These are phyloP conservation scores for Cosmopolites sordidus DNA, from an alignment of 2,888 invertebrate species.

Conservation along the genomic window DNA sequence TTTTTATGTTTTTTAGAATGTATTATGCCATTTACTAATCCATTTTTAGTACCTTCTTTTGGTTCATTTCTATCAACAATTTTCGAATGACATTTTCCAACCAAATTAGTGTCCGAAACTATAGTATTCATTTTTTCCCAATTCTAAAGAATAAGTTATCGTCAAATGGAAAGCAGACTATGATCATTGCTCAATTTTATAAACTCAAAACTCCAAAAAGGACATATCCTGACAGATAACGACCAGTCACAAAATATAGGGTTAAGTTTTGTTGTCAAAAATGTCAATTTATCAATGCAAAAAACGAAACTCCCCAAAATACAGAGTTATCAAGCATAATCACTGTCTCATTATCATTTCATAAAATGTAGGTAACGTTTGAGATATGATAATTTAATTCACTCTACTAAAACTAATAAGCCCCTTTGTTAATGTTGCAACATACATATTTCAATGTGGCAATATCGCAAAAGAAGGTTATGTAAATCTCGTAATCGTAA, in stretches of 20 bases:
- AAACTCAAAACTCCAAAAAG: slow-evolving; percentile 13
- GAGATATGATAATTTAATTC: too few species aligned
- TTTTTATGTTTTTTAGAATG: slow-evolving; percentile 27
- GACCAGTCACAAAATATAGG: slow-evolving; percentile 12
- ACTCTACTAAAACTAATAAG: too few species aligned
- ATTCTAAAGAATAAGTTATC: slow-evolving; percentile 11
- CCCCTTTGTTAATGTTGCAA: too few species aligned
- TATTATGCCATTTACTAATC: slow-evolving; percentile 34
- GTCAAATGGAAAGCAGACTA: slow-evolving; percentile 1
- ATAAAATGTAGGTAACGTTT: too few species aligned
- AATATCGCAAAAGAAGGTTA: too few species aligned
- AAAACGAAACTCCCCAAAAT: neutral
- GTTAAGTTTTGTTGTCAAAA: slow-evolving; percentile 16
- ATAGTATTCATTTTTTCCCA: slow-evolving; percentile 34
- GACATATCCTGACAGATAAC: slow-evolving; percentile 20
- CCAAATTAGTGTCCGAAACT: slow-evolving; percentile 31
- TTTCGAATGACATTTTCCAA: slow-evolving; percentile 36
- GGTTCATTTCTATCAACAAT: slow-evolving; percentile 26
- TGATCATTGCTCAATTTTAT: slow-evolving; percentile 18
- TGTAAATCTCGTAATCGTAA: too few species aligned
- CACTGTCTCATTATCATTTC: too few species aligned
- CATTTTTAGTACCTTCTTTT: slow-evolving; percentile 31
- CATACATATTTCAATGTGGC: too few species aligned
- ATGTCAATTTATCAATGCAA: slow-evolving; percentile 3
- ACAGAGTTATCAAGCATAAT: too few species aligned